These are phyloP conservation scores for Lathronympha strigana DNA, from an alignment of 2,888 invertebrate genomes.

Conservation along the genomic window DNA sequence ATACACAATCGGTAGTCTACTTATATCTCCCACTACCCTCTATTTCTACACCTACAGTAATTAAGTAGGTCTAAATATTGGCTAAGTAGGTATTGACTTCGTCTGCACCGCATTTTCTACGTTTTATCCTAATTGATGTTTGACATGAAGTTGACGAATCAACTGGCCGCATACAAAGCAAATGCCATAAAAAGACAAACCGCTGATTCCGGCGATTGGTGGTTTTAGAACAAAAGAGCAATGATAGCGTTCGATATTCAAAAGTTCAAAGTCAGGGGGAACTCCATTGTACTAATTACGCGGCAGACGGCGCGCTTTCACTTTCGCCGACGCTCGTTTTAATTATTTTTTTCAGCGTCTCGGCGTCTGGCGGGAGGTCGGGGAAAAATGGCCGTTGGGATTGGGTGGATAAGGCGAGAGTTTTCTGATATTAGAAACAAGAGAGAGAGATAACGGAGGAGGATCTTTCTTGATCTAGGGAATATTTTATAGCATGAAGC, in stretches of 20 bases:
- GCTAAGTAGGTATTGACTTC: no score
- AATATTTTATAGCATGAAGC: no score
- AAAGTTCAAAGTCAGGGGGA: slow-evolving; percentile 82
- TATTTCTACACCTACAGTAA: no score
- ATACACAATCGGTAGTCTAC: no score
- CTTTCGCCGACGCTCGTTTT: slow-evolving; percentile 81
- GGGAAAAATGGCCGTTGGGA: slow-evolving; percentile 71
- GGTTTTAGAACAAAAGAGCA: slow-evolving; percentile 40
- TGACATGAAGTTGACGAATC: background rate
- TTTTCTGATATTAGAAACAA: no score
- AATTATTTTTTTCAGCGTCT: slow-evolving; percentile 84
- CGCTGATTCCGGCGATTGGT: background rate
- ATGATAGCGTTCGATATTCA: slow-evolving; percentile 59
- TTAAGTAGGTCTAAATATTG: no score
- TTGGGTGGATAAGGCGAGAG: slow-evolving; percentile 47
- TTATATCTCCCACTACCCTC: no score
- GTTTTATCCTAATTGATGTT: no score
- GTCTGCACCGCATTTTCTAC: no score
- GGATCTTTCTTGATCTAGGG: no score
- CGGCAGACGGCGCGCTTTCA: slow-evolving; percentile 83
- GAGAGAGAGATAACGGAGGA: no score
- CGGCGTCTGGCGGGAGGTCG: slow-evolving; percentile 81
- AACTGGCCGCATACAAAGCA: background rate
- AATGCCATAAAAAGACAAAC: background rate
- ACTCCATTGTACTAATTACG: slow-evolving; percentile 84